Evolutionary conservation across 2,888 invertebrate species (phyloP).

Genomic region (Ichneumoninae sp.): DNA sequence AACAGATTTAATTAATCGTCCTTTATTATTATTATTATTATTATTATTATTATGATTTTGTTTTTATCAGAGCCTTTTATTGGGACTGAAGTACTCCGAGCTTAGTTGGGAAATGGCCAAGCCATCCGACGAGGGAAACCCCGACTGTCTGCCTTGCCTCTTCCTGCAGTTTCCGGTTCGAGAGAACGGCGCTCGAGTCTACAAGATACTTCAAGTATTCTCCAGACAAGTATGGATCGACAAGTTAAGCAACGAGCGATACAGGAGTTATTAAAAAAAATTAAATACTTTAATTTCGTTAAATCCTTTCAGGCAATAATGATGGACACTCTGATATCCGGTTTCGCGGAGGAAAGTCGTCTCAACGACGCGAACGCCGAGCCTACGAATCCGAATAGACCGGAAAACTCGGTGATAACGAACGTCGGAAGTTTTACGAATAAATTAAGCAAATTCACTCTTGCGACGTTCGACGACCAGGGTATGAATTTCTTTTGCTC

Average conservation of each 20-base stretch:
- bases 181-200: constrained; percentile 91
- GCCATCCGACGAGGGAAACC: constrained; percentile 93
- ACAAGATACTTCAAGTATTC: constrained; percentile 92
- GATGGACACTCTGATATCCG: constrained; percentile 94
- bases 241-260: background rate
- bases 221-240: constrained; percentile 86
- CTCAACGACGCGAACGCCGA: constrained; percentile 85
- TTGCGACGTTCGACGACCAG: constrained; percentile 96
- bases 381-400: constrained; percentile 77
- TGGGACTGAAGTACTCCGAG: constrained; percentile 95
- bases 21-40: too few species aligned
- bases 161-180: constrained; percentile 95
- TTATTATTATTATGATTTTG: too few species aligned
- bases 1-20: too few species aligned
- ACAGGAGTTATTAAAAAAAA: too few species aligned
- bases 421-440: constrained; percentile 88
- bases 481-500: constrained; percentile 84
- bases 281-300: background rate
- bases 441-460: constrained; percentile 93
- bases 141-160: constrained; percentile 95
- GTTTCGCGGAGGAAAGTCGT: constrained; percentile 92
- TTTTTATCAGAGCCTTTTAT: constrained; percentile 89
- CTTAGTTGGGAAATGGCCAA: constrained; percentile 97
- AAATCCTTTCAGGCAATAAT: constrained; percentile 87
- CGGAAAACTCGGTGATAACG: constrained; percentile 73